phyloP scores from a whole-genome alignment of 1,140 invertebrate genomes.

The Palaemon carinicauda region DNA sequence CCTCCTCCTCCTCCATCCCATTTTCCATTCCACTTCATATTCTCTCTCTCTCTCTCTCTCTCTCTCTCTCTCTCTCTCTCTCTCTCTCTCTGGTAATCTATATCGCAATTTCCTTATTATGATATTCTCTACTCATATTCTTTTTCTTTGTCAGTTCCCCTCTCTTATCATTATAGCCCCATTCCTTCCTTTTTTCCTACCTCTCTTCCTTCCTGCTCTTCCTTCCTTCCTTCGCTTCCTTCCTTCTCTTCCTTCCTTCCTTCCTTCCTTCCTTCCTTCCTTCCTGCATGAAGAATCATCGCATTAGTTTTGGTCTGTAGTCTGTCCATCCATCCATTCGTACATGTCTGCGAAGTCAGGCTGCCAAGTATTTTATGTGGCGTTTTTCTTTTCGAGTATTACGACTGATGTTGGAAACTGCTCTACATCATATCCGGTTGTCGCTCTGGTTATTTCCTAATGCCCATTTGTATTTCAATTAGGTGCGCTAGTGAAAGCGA shows the following conservation, averaged over 20 bases:
- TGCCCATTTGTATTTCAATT: too few species aligned
- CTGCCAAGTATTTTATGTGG: too few species aligned
- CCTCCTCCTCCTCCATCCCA: background rate
- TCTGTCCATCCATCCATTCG: background rate
- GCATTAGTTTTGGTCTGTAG: background rate
- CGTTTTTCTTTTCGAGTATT: too few species aligned
- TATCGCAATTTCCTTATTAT: too few species aligned
- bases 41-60: background rate
- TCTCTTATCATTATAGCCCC: background rate
- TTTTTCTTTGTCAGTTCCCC: background rate
- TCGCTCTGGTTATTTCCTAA: too few species aligned
- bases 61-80: background rate
- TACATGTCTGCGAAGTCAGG: background rate
- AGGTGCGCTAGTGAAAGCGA: too few species aligned
- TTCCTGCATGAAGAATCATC: background rate
- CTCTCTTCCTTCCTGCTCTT: background rate
- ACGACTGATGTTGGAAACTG: too few species aligned
- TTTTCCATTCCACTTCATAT: too few species aligned
- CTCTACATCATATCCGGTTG: too few species aligned
- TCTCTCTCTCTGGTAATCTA: background rate
- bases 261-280: background rate
- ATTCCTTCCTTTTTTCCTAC: background rate
- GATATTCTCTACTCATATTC: background rate
- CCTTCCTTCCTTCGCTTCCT: background rate
- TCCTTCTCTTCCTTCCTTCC: background rate